phyloP scores from a whole-genome alignment of 2,797 vertebrate species.

The Scolopax bukidnonensis region DNA sequence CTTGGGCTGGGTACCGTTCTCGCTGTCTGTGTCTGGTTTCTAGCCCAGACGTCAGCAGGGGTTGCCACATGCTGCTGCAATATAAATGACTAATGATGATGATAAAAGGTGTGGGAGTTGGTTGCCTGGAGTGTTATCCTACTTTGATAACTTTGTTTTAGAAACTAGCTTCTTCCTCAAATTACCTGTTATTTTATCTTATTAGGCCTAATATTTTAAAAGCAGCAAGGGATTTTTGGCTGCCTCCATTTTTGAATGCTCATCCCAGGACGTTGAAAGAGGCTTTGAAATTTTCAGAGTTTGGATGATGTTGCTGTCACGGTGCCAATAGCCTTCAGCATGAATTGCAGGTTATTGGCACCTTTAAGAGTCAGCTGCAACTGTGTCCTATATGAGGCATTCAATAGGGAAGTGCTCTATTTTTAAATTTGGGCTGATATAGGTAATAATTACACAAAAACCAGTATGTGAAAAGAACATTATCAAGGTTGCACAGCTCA shows the following conservation, averaged over 20 bases:
- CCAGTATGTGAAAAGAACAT: slow-evolving; percentile 50
- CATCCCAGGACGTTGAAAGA: neutral
- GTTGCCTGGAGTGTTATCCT: slow-evolving; percentile 65
- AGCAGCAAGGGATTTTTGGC: neutral
- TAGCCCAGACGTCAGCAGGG: slow-evolving; percentile 67
- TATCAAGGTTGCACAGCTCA: slow-evolving; percentile 68
- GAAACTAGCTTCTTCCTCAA: slow-evolving; percentile 24
- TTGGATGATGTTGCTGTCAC: neutral
- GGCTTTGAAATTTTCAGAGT: neutral
- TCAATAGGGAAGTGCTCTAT: neutral
- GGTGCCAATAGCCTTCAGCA: neutral
- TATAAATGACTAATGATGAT: slow-evolving; percentile 70
- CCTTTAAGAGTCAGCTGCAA: slow-evolving; percentile 8
- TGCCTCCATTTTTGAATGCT: neutral
- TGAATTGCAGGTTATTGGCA: slow-evolving; percentile 4
- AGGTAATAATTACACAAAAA: slow-evolving; percentile 61
- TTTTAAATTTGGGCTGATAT: slow-evolving; percentile 59
- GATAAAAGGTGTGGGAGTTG: slow-evolving; percentile 67
- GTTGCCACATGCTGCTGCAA: slow-evolving; percentile 67
- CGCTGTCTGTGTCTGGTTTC: slow-evolving; percentile 48
- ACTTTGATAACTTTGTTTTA: slow-evolving; percentile 58
- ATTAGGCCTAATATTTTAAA: neutral
- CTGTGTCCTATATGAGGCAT: slow-evolving; percentile 7
- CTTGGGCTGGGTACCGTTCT: neutral
- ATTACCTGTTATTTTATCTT: slow-evolving; percentile 41